phyloP scores from a whole-genome alignment of 2,113 vertebrate species.

The Copsychus sechellarum region DNA sequence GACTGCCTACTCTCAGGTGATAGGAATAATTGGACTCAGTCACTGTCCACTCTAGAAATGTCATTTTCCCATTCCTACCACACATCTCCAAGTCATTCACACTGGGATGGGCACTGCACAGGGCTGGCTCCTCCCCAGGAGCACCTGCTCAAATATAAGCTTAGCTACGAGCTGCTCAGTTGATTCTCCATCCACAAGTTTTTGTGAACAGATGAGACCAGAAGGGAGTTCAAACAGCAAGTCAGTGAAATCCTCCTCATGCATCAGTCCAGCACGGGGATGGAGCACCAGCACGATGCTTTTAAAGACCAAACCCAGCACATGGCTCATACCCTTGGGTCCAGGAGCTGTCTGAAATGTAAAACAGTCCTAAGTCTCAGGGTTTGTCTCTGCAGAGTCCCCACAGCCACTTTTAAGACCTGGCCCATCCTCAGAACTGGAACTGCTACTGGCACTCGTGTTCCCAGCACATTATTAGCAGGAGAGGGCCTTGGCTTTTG shows the following conservation, averaged over 20 bases:
- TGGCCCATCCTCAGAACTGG: not conserved
- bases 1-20: not conserved
- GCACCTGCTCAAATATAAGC: not conserved
- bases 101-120: not conserved
- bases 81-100: fast-evolving
- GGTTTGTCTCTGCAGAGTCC: not conserved
- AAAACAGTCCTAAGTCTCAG: not conserved
- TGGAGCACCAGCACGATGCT: fast-evolving
- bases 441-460: not conserved
- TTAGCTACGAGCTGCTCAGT: not conserved
- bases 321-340: not conserved
- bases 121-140: not conserved
- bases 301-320: not conserved
- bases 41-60: not conserved
- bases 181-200: not conserved
- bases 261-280: fast-evolving
- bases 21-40: not conserved
- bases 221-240: not conserved
- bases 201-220: not conserved
- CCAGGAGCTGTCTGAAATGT: not conserved
- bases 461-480: not conserved
- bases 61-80: not conserved
- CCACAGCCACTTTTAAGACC: not conserved
- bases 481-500: not conserved
- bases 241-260: fast-evolving